Percentiles rank a stretch among this genome's conserved stretches.
These are phyloP conservation scores for Stegophylla sp. DNA, from an alignment of 2,888 invertebrate species.

Conservation along the genomic window DNA sequence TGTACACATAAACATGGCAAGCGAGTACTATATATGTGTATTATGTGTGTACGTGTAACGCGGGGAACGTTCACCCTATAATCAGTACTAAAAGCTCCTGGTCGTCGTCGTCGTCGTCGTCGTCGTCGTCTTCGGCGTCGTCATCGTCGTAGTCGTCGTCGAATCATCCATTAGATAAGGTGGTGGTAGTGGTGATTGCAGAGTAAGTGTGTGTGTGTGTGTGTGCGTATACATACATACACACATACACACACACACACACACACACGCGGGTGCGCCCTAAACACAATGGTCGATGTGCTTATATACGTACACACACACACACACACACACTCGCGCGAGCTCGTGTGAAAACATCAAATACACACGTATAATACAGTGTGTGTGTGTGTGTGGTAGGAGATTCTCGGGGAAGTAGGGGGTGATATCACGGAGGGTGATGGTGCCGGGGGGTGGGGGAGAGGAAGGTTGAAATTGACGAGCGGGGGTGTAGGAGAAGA, in stretches of 20 bases:
- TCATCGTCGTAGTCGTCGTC: neutral
- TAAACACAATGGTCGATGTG: conserved; percentile 6
- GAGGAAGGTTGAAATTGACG: neutral
- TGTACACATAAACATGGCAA: neutral
- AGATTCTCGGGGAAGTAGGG: too few relatives aligned
- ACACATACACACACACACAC: neutral
- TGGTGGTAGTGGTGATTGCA: neutral
- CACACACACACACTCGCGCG: neutral
- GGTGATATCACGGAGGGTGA: neutral
- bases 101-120: conserved; percentile 37
- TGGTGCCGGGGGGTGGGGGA: neutral
- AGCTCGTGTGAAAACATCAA: too few relatives aligned
- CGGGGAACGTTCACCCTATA: conserved; percentile 51
- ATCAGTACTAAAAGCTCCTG: conserved; percentile 59
- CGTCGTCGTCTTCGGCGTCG: too few relatives aligned
- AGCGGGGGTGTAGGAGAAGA: neutral
- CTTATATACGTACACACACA: neutral
- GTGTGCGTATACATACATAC: neutral
- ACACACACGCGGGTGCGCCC: neutral
- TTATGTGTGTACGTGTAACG: neutral
- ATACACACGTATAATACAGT: neutral
- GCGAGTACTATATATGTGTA: neutral
- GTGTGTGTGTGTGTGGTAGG: neutral
- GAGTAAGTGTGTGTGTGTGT: neutral
- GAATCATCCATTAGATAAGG: conserved; percentile 38